Evolutionary conservation across 1,140 invertebrate species (phyloP), one percentile per base, ranked within the genome.

Genomic region (Rhizoglyphus robini): DNA sequence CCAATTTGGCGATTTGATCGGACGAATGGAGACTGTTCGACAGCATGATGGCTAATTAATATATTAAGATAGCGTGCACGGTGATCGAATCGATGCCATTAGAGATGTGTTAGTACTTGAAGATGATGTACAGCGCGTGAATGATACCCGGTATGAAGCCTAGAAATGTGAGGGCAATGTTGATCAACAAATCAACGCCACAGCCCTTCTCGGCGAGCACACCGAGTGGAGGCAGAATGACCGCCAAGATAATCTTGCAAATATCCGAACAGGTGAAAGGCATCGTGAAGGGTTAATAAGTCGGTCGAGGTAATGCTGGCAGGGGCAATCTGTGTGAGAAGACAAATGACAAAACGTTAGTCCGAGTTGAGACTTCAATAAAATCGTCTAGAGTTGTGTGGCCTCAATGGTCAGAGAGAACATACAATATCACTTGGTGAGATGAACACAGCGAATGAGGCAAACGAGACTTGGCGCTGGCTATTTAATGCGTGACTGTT

Each of bases 111-210:
- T 48, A 64, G 29, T 64, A 64, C 41, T 70, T 67, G 36, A 69
- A 61, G 41, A 71, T 71, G 47, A 71, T 69, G 58, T 70, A 71
- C 30, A 67, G 64, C 31, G 70, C 70, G 65, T 71, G 66, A 59
- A 71, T 72, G 65, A 71, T 71, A 15, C 70, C 71, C 18, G 71
- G 71, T 31, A 72, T 69, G 36, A 68, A 69, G 27, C 70, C 70
- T 18, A 71, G 69, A 25, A 71, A 34, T 5, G 70, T 72, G 20
- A 72, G 58, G 4, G 73, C 32, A 32, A 72, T 71, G 71, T 73
- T 73, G 30, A 72, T 72, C 15, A 67, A 47, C 47, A 71, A 47
- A 48, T 72, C 71, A 64, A 61, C 60, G 60, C 51, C 58, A 54
- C 71, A 71, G 23, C 70, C 70, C 48, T 69, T 69, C 59, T 71